phyloP scores from a whole-genome alignment of 2,888 invertebrate genomes.

The Lasioglossum pauxillum region DNA sequence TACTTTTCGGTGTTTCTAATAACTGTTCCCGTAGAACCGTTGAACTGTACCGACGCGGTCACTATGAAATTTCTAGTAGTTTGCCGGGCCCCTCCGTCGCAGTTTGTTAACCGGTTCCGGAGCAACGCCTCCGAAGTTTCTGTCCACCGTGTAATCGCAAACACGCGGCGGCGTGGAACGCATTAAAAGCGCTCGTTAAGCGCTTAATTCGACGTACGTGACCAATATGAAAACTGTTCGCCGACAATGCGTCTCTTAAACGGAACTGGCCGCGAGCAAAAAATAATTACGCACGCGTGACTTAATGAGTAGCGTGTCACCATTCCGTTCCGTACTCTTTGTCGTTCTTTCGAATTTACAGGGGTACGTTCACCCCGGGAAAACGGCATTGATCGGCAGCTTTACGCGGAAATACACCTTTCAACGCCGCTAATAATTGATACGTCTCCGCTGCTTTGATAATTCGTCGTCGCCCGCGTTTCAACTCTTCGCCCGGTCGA shows the following conservation, averaged over 20 bases:
- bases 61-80: neutral
- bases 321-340: neutral
- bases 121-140: neutral
- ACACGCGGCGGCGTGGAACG: neutral
- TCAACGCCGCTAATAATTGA: neutral
- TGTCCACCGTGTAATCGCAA: neutral
- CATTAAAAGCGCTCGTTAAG: constrained; percentile 53
- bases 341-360: constrained; percentile 8
- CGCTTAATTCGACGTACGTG: constrained; percentile 53
- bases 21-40: neutral
- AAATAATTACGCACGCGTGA: constrained; percentile 29
- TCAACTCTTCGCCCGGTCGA: too few species aligned
- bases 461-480: neutral
- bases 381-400: neutral
- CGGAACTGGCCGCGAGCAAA: constrained; percentile 5
- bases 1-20: neutral
- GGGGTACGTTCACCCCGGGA: neutral
- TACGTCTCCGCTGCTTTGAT: neutral
- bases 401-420: neutral
- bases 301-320: constrained; percentile 10
- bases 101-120: neutral
- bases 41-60: neutral
- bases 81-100: neutral
- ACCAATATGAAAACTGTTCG: constrained; percentile 17
- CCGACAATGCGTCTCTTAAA: constrained; percentile 28